These are phyloP conservation scores for Pinctada fucata DNA, from an alignment of 2,888 invertebrate genomes.

Conservation along the genomic window DNA sequence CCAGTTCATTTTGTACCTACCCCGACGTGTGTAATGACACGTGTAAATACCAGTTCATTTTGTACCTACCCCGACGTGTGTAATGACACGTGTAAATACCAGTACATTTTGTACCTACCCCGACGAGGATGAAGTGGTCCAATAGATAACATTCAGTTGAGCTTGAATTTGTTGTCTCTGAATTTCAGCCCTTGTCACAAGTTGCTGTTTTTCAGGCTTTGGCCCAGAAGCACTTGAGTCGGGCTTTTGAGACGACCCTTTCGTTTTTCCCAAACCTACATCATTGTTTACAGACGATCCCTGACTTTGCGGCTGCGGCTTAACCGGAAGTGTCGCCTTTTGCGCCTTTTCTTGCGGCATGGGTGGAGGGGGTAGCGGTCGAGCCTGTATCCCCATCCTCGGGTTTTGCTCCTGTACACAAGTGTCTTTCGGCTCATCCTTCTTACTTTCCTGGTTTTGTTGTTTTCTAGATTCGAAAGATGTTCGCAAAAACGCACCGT, in stretches of 20 bases:
- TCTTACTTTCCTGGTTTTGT: slow-evolving; percentile 36
- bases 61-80: no score
- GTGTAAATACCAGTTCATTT: no score
- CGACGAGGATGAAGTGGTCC: slow-evolving; percentile 41
- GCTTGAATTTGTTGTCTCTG: slow-evolving; percentile 29
- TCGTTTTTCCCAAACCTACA: background rate
- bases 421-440: background rate
- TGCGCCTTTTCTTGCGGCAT: slow-evolving; percentile 7
- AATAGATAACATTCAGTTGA: slow-evolving; percentile 33
- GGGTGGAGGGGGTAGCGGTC: slow-evolving; percentile 1
- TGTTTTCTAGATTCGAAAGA: slow-evolving; percentile 53
- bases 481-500: slow-evolving; percentile 62
- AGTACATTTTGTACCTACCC: slow-evolving; percentile 28
- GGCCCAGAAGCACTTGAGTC: slow-evolving; percentile 10
- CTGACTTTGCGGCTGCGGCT: background rate
- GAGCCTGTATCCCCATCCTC: background rate
- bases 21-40: no score
- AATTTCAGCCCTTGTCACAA: slow-evolving; percentile 10
- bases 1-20: no score
- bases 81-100: no score
- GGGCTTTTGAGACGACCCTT: background rate
- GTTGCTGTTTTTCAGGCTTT: slow-evolving; percentile 46
- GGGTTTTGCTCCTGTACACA: background rate
- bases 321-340: slow-evolving; percentile 6
- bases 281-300: background rate